Percentiles rank a stretch among this genome's conserved stretches.
phyloP scores from a whole-genome alignment of 2,888 invertebrate species.

The Agapostemon virescens region DNA sequence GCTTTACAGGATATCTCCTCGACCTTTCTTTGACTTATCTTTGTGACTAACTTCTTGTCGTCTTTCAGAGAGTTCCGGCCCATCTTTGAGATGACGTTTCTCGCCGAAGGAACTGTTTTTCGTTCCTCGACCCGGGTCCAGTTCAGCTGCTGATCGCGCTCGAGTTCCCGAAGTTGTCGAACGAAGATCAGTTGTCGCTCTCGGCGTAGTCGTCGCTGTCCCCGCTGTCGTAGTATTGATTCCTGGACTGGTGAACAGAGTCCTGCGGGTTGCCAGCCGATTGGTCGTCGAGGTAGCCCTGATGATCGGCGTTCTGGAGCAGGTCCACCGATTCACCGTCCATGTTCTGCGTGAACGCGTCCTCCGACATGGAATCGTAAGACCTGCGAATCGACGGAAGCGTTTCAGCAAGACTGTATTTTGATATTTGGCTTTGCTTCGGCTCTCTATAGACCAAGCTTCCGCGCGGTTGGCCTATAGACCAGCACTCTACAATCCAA shows the following conservation, averaged over 20 bases:
- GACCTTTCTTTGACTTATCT: neutral
- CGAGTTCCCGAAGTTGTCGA: neutral
- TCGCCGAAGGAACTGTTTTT: neutral
- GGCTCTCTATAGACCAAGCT: neutral
- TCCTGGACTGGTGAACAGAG: constrained; percentile 61
- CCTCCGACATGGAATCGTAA: constrained; percentile 80
- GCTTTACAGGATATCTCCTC: too few species aligned
- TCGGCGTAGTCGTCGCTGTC: constrained; percentile 79
- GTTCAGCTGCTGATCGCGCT: neutral
- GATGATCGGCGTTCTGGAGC: constrained; percentile 47
- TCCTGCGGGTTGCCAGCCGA: constrained; percentile 27
- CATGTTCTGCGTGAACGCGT: constrained; percentile 86
- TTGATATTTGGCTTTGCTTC: neutral
- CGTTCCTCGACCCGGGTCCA: neutral
- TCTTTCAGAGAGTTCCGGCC: neutral
- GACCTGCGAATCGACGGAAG: constrained; percentile 62
- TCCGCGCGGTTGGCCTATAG: neutral
- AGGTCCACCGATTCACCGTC: constrained; percentile 69
- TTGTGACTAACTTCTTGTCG: too few species aligned
- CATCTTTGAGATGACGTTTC: neutral
- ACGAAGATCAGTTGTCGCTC: constrained; percentile 74
- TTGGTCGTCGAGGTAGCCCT: constrained; percentile 45
- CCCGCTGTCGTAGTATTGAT: constrained; percentile 75
- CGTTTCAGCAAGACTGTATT: too few species aligned
- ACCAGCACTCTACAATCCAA: constrained; percentile 22